Base-by-base conservation (phyloP, 2,113 vertebrate genomes). In the Candoia aspera region DNA sequence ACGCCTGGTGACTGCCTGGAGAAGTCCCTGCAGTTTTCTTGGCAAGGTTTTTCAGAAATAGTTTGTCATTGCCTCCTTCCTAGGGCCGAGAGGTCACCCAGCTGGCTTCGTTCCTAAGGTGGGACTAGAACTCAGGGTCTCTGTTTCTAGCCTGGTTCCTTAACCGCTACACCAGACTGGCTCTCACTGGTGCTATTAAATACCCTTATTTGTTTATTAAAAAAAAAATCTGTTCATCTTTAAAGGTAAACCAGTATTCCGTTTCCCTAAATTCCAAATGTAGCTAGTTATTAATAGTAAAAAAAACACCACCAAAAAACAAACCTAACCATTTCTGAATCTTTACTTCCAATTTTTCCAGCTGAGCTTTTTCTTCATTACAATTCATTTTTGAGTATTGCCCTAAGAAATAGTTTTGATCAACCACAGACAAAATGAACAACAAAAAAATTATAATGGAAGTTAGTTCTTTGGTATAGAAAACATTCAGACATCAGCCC, bases 301-400 rank as follows among this genome's bases (percentile, higher is more conserved):
- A n/a, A n/a, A n/a, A n/a, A n/a, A n/a, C n/a, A n/a, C n/a, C n/a
- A 53, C 79, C 84, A 53, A 90, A 58, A 53, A 90, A 58, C 42
- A n/a, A 89, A 79, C 42, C 17, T 4, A 79, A 88, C 46, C 9
- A 59, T 59, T 59, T 85, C 23, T 62, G 10, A 23, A 21, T 90
- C 57, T 62, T 29, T 37, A 60, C 33, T 29, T 91, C 46, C 26
- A 90, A 17, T n/a, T 90, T 90, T 60, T 24, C 37, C 26, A 9
- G n/a, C 17, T n/a, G 84, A 64, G 23, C n/a, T 33, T 84, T 62
- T 24, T 24, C 17, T 8, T 86, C 85, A 86, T 24, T 85, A 90
- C 79, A 86, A 54, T 84, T 54, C 60, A 64, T 15, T 53, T 26
- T 29, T 21, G 1, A 21, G 19, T 23, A 23, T n/a, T 84, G 33